Conservation (phyloP, 2,113 vertebrate species). For the Euleptes europaea region DNA sequence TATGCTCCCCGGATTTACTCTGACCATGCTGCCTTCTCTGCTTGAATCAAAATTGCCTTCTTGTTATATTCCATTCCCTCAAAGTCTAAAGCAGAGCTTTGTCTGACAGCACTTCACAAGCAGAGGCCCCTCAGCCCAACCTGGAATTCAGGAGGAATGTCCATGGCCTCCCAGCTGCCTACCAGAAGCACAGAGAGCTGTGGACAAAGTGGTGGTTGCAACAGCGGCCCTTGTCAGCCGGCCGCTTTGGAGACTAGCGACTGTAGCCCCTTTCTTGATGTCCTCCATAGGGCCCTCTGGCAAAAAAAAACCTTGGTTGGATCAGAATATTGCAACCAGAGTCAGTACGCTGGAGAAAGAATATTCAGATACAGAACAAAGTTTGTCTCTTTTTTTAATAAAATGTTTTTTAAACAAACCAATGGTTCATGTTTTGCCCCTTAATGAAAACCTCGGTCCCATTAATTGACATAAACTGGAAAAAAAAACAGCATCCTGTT, state of each 20-base stretch:
- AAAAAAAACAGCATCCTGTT: neutral
- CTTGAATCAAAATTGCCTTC: too few relatives aligned
- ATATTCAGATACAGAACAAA: constrained; percentile 37
- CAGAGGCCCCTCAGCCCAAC: neutral
- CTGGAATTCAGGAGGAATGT: neutral
- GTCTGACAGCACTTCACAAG: neutral
- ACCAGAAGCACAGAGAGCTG: neutral
- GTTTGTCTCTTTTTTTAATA: constrained; percentile 13
- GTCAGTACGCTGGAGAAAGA: constrained; percentile 37
- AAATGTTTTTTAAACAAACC: constrained; percentile 20
- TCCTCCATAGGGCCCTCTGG: neutral
- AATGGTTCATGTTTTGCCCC: constrained; percentile 1
- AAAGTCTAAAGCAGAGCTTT: neutral
- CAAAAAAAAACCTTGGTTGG: neutral
- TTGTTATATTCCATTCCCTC: too few relatives aligned
- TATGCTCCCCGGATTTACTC: too few relatives aligned
- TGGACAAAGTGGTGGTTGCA: neutral
- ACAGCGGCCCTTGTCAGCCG: neutral
- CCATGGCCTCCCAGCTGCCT: neutral
- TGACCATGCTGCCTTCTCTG: too few relatives aligned
- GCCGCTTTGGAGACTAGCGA: neutral
- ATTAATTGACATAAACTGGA: constrained; percentile 38
- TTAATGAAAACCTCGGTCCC: neutral
- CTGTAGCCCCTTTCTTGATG: neutral
- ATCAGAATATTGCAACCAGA: neutral